phyloP scores from a whole-genome alignment of 1,140 invertebrate genomes.

The Ceratina australensis region DNA sequence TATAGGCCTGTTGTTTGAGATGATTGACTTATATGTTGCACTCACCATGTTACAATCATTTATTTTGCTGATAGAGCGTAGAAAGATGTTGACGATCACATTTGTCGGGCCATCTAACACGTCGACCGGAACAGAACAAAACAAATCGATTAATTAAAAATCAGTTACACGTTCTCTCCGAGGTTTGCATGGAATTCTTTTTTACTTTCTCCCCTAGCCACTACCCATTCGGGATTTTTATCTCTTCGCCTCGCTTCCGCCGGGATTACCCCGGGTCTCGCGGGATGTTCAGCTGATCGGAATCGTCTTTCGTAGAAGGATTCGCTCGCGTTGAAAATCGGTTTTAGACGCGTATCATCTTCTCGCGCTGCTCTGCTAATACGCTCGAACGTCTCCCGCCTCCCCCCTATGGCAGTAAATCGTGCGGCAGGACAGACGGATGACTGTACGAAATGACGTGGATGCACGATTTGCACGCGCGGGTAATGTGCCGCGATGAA shows the following conservation, averaged over 20 bases:
- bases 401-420: too few species aligned
- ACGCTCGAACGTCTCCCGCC: too few species aligned
- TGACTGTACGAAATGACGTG: slow-evolving; percentile 12
- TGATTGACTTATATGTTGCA: slow-evolving; percentile 75
- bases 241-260: neutral
- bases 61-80: slow-evolving; percentile 98
- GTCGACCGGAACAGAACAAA: slow-evolving; percentile 78
- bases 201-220: neutral
- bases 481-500: neutral
- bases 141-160: slow-evolving; percentile 71
- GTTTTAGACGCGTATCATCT: too few species aligned
- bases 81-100: slow-evolving; percentile 95
- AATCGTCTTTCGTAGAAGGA: too few species aligned
- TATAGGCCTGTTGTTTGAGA: slow-evolving; percentile 69
- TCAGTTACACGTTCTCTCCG: slow-evolving; percentile 51
- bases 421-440: neutral
- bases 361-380: too few species aligned
- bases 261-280: too few species aligned
- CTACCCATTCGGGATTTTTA: slow-evolving; percentile 5
- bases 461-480: neutral
- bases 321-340: too few species aligned
- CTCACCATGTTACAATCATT: slow-evolving; percentile 99
- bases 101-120: slow-evolving; percentile 86
- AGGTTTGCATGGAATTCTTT: slow-evolving; percentile 44
- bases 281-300: too few species aligned